phyloP scores from a whole-genome alignment of 2,113 vertebrate genomes.

The Uria lomvia region DNA sequence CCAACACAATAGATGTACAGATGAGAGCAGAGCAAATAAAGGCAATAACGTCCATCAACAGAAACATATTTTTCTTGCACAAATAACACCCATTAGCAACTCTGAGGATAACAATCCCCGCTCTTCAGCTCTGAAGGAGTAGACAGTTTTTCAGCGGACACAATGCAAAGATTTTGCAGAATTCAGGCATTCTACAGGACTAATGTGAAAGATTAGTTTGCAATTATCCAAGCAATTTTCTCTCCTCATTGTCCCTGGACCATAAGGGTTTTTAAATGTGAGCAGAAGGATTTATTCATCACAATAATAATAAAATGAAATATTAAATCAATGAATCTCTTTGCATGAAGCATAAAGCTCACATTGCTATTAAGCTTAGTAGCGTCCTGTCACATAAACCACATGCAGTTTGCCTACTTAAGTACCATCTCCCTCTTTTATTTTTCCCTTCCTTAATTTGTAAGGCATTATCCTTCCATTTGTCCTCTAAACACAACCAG shows the following conservation, averaged over 20 bases:
- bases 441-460: constrained; percentile 10
- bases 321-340: constrained; percentile 63
- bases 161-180: neutral
- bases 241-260: constrained; percentile 27
- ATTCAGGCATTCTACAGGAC: neutral
- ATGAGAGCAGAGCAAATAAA: neutral
- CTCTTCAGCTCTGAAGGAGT: neutral
- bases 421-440: neutral
- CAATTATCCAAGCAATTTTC: constrained; percentile 59
- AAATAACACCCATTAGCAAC: neutral
- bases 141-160: neutral
- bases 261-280: constrained; percentile 19
- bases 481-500: neutral
- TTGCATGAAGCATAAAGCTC: constrained; percentile 17
- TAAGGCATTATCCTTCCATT: constrained; percentile 31
- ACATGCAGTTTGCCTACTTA: neutral
- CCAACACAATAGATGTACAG: neutral
- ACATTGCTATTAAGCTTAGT: neutral
- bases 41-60: neutral
- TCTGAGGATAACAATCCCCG: neutral
- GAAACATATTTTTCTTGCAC: neutral
- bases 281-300: constrained; percentile 61
- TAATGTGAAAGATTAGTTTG: constrained; percentile 27
- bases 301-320: constrained; percentile 42
- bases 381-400: constrained; percentile 23